Evolutionary conservation across 2,113 vertebrate species (phyloP), one percentile per base, ranked within the genome.

Genomic region (Periophthalmus modestus): DNA sequence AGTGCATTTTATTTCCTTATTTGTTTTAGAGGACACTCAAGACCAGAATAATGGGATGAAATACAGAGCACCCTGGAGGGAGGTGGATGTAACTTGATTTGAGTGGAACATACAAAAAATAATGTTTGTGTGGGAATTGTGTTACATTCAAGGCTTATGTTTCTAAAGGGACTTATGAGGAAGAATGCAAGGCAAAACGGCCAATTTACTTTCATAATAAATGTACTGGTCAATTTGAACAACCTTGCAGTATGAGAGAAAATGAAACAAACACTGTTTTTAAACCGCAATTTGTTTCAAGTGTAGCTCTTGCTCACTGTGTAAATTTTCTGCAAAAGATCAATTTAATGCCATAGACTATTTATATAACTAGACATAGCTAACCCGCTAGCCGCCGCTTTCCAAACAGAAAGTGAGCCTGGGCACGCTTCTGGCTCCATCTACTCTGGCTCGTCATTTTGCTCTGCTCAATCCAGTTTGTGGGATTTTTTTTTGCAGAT

Each of bases 21-120:
- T 89, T 84, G 76, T 79, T 83, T 82, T 77, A 71, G 58, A 71
- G 33, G 68, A 66, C 55, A 66, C 75, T 55, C 82, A 63, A 50
- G 54, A 79, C 68, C 78, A 70, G 77, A 62, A 80, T 87, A 80
- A 87, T 73, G 33, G 39, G 67, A 78, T 80, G 76, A 87, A 82
- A 85, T 69, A 78, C 68, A 57, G 70, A 14, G 72, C 72, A 70
- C 69, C 50, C 43, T 36, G 74, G 19, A 75, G 73, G 68, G 71
- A 83, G 80, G 82, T 86, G 70, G 33, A 74, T 39, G 85, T 77
- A 84, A 85, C 34, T 39, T 48, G 76, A 83, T 69, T 67, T 67
- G 43, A 14, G 46, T 0, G 13, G 15, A 67, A 23, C 39, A 48
- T 6, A 67, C 34, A 47, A 19, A 67, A 59, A 59, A 18, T 13